Base-by-base conservation (phyloP, 2,113 vertebrate species). In the Fulmarus glacialis region DNA sequence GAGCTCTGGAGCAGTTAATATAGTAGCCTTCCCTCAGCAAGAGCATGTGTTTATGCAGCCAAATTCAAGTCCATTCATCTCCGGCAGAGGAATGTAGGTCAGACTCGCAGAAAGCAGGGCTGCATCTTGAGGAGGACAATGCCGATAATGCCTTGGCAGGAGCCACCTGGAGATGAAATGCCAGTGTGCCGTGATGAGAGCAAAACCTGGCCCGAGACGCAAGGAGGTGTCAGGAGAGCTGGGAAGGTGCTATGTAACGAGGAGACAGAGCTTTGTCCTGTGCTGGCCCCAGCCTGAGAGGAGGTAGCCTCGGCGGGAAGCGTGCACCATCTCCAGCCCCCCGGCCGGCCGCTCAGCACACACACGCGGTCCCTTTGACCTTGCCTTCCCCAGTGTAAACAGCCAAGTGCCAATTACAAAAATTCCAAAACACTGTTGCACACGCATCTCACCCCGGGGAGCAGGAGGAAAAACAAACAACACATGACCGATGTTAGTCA, bases 401-500 rank as follows among this genome's bases (percentile, higher is more conserved):
- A 72, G 38, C 0, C 0, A 0, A 71, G 27, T 72, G 62, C 42
- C 56, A 87, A 82, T 70, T 60, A 87, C 53, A 94, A 40, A 82
- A 87, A 90, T 66, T 80, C 53, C 73, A 42, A 48, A 96, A 84
- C 80, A 72, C 83, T 63, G 56, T 80, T 89, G 66, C 83, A 96
- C 81, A 79, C 0, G 0, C 55, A 79, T 68, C 77, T 92, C 2
- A 18, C 87, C 89, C 32, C 38, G 64, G 87, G 94, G 68, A 95
- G 53, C 1, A 21, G 1, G 15, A 50, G 58, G 52, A 67, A 71
- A 95, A 95, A 48, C 53, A 92, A 94, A 93, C 82, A 87, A 62
- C 67, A 59, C 43, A 78, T 75, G 94, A 87, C 95, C 93, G 95
- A 96, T 90, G 82, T 93, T 94, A 78, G 50, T 89, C 75, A 36